Conservation (phyloP, 2,113 vertebrate genomes). For the Casuarius casuarius region DNA sequence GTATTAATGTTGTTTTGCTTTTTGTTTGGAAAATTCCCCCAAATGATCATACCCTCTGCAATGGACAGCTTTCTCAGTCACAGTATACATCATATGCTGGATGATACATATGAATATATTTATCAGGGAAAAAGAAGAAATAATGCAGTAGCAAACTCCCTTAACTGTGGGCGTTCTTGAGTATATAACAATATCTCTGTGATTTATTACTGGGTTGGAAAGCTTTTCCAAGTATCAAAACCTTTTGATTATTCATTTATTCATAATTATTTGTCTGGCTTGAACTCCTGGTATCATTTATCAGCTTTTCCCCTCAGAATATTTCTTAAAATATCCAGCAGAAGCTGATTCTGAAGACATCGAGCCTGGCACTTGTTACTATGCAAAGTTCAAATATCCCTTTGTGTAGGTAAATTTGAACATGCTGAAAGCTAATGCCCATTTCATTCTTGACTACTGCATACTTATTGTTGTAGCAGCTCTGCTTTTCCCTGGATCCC, state of each 20-base stretch:
- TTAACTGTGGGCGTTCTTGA: neutral
- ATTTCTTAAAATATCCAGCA: neutral
- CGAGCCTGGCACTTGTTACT: neutral
- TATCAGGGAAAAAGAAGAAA: neutral
- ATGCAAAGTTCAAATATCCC: neutral
- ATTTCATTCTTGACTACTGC: neutral
- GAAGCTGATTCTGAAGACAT: neutral
- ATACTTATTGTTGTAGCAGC: accelerated
- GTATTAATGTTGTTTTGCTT: neutral
- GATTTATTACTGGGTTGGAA: neutral
- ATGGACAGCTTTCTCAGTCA: neutral
- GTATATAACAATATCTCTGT: neutral
- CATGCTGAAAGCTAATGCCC: neutral
- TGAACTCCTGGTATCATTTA: neutral
- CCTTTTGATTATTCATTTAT: neutral
- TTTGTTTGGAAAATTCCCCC: neutral
- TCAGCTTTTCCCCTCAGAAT: neutral
- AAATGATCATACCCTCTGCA: neutral
- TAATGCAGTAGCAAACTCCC: neutral
- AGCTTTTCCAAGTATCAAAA: neutral
- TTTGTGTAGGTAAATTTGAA: neutral
- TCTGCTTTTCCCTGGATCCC: neutral
- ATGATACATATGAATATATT: neutral
- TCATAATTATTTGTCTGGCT: neutral
- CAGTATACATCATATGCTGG: neutral